phyloP scores from a whole-genome alignment of 2,797 vertebrate genomes.

The Oreonectes daqikongensis region DNA sequence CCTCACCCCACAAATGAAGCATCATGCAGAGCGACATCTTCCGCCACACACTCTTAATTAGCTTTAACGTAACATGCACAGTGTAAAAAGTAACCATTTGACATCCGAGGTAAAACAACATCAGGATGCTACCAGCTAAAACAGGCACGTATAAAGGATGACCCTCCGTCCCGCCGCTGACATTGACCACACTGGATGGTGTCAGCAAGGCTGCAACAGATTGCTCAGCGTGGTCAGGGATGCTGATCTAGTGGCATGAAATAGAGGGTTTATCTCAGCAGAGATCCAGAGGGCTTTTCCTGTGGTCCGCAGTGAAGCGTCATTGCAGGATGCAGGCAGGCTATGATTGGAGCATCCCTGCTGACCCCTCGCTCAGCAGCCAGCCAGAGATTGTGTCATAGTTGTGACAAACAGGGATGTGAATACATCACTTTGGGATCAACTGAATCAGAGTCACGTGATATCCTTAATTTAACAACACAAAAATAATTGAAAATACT shows the following conservation, averaged over 20 bases:
- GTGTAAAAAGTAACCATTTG: conserved; percentile 37
- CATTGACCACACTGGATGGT: conserved; percentile 22
- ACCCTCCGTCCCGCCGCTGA: conserved; percentile 42
- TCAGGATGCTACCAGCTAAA: conserved; percentile 58
- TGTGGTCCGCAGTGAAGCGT: conserved; percentile 27
- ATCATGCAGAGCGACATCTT: conserved; percentile 42
- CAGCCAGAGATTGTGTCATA: conserved; percentile 37
- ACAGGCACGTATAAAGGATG: conserved; percentile 51
- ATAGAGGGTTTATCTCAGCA: conserved; percentile 49
- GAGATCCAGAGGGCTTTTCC: conserved; percentile 53
- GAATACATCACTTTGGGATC: conserved; percentile 12
- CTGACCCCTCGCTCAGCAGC: conserved; percentile 43
- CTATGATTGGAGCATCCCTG: conserved; percentile 49
- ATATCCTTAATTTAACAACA: neutral
- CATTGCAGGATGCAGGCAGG: conserved; percentile 57
- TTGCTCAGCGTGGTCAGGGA: conserved; percentile 12
- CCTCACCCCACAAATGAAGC: conserved; percentile 33
- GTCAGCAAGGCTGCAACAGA: conserved; percentile 30
- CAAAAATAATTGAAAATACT: neutral
- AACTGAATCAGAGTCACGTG: neutral
- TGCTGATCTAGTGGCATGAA: conserved; percentile 48
- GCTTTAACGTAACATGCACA: conserved; percentile 1
- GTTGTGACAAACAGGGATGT: conserved; percentile 37
- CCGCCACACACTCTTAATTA: conserved; percentile 32
- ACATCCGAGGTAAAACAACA: conserved; percentile 21